Evolutionary conservation across 2,797 vertebrate species (phyloP).

Genomic region (Enteromius treurensis): DNA sequence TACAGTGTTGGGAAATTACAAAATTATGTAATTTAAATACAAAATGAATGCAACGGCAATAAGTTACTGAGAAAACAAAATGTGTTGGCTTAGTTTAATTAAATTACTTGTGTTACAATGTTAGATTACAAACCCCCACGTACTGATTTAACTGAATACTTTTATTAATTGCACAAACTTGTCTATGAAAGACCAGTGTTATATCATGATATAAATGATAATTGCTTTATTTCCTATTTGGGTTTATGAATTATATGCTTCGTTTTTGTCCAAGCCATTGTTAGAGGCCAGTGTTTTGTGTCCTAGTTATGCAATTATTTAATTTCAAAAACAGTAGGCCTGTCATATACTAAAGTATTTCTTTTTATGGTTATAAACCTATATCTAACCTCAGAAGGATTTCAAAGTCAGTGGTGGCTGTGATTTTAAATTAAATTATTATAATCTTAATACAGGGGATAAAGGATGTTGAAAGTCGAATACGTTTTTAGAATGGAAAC

Average conservation of each 20-base stretch:
- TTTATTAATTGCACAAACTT: neutral
- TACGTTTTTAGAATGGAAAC: neutral
- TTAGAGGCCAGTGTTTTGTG: neutral
- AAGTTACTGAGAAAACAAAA: neutral
- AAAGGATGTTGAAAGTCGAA: neutral
- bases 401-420: neutral
- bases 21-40: neutral
- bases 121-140: neutral
- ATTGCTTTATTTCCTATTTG: neutral
- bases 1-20: neutral
- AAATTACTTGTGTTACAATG: neutral
- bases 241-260: neutral
- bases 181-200: neutral
- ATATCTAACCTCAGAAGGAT: neutral
- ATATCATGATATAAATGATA: neutral
- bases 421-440: neutral
- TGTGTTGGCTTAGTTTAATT: neutral
- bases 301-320: neutral
- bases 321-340: neutral
- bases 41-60: neutral
- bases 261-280: neutral
- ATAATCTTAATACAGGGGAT: neutral
- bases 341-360: neutral
- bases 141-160: neutral
- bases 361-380: neutral